Evolutionary conservation across 2,888 invertebrate species (phyloP), one percentile per base, ranked within the genome.

Genomic region (Drosophila neutralis): DNA sequence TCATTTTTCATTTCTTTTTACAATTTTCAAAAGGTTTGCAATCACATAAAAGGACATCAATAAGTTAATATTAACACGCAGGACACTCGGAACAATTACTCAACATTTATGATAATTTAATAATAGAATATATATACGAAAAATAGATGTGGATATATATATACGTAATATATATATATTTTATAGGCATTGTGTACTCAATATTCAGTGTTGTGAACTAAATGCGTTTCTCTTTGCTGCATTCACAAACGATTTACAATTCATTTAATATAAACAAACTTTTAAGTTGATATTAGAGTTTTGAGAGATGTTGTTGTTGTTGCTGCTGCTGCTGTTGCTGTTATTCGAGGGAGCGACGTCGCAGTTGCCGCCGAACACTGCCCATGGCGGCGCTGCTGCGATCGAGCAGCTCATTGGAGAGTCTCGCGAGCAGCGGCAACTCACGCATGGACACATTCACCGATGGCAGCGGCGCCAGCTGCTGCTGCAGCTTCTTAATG

Each of bases 361-460:
- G 80, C 36, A 86, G 64, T 42, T 86, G 83, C 31, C 69, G 51
- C 7, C 86, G 85, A 1, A 87, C 82, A 51, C 82, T 90, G 48
- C 86, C 87, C 73, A 87, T 64, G 33, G 90, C 89, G 15, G 90
- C 89, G 45, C 71, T 87, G 82, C 90, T 90, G 48, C 89, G 89
- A 69, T 92, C 91, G 4, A 91, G 84, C 61, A 92, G 80, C 76
- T 92, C 92, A 62, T 87, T 92, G 51, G 92, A 92, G 21, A 93
- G 87, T 35, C 92, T 91, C 63, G 92, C 92, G 52, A 93, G 81
- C 52, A 93, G 71, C 24, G 93, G 93, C 61, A 93, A 69, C 77
- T 93, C 93, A 40, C 92, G 91, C 93, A 93, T 93, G 52, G 93
- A 93, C 45, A 93, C 93, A 83, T 93, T 93, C 3, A 91, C 91